phyloP scores from a whole-genome alignment of 1,140 invertebrate genomes.

The Holotrichia oblita region DNA sequence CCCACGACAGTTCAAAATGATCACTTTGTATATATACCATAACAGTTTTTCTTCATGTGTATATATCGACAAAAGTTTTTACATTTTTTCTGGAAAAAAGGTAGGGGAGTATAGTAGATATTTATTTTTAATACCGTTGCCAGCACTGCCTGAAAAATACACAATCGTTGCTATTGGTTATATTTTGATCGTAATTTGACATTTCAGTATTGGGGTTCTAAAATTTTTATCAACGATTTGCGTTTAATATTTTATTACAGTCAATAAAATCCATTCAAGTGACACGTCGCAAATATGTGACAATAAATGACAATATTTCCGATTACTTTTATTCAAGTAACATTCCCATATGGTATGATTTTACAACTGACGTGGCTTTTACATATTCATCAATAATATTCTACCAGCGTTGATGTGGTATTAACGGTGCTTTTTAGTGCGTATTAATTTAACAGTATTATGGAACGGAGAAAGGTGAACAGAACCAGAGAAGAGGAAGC shows the following conservation, averaged over 20 bases:
- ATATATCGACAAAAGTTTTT: too few species aligned
- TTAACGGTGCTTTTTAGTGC: neutral
- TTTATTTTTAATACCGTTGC: neutral
- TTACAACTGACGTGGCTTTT: slow-evolving; percentile 22
- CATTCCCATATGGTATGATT: neutral
- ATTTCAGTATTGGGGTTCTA: neutral
- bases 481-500: slow-evolving; percentile 32
- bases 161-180: neutral
- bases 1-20: too few species aligned
- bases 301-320: neutral
- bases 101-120: too few species aligned
- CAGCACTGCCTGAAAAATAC: neutral
- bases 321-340: neutral
- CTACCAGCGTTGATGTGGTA: neutral
- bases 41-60: too few species aligned
- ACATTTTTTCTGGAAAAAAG: too few species aligned
- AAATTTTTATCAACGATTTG: neutral
- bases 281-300: slow-evolving; percentile 5
- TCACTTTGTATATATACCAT: too few species aligned
- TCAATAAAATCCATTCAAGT: neutral
- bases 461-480: slow-evolving; percentile 39
- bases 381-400: neutral
- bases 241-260: neutral
- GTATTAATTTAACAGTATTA: slow-evolving; percentile 22
- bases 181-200: neutral